Evolutionary conservation across 2,797 vertebrate species (phyloP).

Genomic region (Sebastolobus altivelis): DNA sequence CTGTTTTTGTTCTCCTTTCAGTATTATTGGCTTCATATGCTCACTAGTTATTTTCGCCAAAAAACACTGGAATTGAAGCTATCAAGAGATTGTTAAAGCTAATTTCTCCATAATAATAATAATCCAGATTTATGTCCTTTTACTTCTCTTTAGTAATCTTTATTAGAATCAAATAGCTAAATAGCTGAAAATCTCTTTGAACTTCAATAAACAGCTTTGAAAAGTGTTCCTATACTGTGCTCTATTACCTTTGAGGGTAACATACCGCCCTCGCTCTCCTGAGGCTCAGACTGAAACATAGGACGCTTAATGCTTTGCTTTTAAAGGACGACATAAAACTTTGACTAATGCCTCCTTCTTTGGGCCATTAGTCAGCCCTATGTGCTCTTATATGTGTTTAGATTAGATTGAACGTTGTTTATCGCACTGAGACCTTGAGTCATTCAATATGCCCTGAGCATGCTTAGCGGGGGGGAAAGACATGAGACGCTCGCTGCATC

Average conservation of each 20-base stretch:
- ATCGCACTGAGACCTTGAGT: slow-evolving; percentile 52
- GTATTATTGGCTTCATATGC: neutral
- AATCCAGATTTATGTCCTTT: neutral
- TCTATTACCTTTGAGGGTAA: slow-evolving; percentile 17
- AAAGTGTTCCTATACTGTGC: neutral
- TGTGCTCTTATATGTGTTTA: slow-evolving; percentile 71
- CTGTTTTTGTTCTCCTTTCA: neutral
- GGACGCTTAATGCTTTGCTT: slow-evolving; percentile 24
- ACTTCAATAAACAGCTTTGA: slow-evolving; percentile 12
- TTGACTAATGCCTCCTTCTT: slow-evolving; percentile 51
- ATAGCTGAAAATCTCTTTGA: neutral
- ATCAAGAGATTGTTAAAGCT: neutral
- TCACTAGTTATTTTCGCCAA: neutral
- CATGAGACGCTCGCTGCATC: neutral
- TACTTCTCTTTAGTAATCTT: neutral
- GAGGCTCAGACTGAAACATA: slow-evolving; percentile 17
- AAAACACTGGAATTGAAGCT: neutral
- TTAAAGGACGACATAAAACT: slow-evolving; percentile 47
- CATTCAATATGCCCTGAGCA: slow-evolving; percentile 48
- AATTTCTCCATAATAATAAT: neutral
- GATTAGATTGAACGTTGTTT: slow-evolving; percentile 57
- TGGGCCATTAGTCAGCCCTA: slow-evolving; percentile 39
- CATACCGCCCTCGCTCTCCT: neutral
- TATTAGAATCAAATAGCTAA: neutral
- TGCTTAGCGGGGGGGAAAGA: slow-evolving; percentile 15